Base-by-base conservation (phyloP, 2,113 vertebrate species). In the Spermophilus dauricus region DNA sequence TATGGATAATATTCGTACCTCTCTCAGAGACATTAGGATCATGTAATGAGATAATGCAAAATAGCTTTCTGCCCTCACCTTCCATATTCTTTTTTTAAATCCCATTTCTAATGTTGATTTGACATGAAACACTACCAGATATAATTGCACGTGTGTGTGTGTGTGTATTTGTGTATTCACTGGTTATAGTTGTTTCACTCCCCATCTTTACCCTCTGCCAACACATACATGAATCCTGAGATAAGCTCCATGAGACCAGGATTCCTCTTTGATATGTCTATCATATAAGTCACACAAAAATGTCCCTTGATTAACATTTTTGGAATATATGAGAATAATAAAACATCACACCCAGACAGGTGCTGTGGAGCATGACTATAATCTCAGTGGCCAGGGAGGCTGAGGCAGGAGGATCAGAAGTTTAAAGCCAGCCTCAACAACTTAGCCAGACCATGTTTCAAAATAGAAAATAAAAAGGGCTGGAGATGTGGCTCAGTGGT, bases 81-180 rank as follows among this genome's bases (percentile, higher is more conserved):
- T 93, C 61, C 26, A 56, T 2, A 65, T 45, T 70, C 24, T n/a
- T 93, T 24, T 76, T 45, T 42, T 45, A 8, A 45, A n/a, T 45
- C 17, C 45, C 48, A 73, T 39, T 12, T 65, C 63, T 76, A 61
- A 82, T 69, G n/a, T 6, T 32, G 28, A 78, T 53, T 95, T 95
- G 75, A 69, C 32, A 61, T 61, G 67, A 56, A 93, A 78, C 34
- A 34, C 18, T 45, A 73, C 45, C 48, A 77, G 17, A 24, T 70
- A 32, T 16, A 70, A 34, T 51, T 1, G 6, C 12, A 0, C 12
- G 11, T 0, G 7, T 48, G 11, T 12, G 3, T 76, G 20, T 37
- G 2, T 20, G 37, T 28, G 85, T n/a, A 12, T 39, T 14, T 30
- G 53, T 75, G 28, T 78, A 53, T 82, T 56, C 18, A 69, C 56